Percentiles rank a stretch among this genome's conserved stretches.
These are phyloP conservation scores for Polypedilum vanderplanki DNA, from an alignment of 1,140 invertebrate genomes.

Conservation along the genomic window DNA sequence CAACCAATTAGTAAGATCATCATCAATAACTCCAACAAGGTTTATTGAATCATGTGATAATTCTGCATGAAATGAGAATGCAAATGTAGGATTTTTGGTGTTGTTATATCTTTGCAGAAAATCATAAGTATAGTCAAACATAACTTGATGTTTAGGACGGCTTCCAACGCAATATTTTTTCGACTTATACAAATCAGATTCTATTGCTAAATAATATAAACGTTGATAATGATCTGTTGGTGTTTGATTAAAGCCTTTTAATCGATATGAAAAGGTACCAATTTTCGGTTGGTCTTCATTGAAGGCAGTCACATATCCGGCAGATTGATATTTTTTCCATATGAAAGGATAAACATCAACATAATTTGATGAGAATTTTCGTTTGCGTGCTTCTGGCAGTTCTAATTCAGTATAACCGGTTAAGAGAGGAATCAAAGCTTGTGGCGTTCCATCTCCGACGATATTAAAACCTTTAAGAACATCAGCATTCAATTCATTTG, in stretches of 20 bases:
- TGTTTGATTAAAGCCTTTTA: slow-evolving; percentile 75
- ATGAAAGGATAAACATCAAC: slow-evolving; percentile 78
- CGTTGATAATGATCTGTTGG: slow-evolving; percentile 90
- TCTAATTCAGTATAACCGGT: slow-evolving; percentile 85
- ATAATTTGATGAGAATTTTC: slow-evolving; percentile 52
- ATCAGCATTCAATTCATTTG: slow-evolving; percentile 56
- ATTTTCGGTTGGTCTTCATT: slow-evolving; percentile 78
- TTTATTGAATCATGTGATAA: slow-evolving; percentile 84
- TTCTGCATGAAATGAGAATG: slow-evolving; percentile 81
- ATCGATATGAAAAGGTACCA: slow-evolving; percentile 84
- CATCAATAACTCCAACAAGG: slow-evolving; percentile 65
- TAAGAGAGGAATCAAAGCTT: slow-evolving; percentile 84
- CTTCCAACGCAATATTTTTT: slow-evolving; percentile 67
- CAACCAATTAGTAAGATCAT: slow-evolving; percentile 62
- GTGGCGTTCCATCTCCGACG: slow-evolving; percentile 89
- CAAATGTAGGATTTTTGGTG: slow-evolving; percentile 62
- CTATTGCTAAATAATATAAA: slow-evolving; percentile 61
- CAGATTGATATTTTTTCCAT: slow-evolving; percentile 65
- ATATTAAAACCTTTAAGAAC: slow-evolving; percentile 83
- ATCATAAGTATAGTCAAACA: slow-evolving; percentile 56
- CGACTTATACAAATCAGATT: slow-evolving; percentile 47
- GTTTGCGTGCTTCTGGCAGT: slow-evolving; percentile 75
- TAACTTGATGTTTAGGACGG: slow-evolving; percentile 64
- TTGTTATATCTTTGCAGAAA: slow-evolving; percentile 50
- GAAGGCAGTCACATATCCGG: slow-evolving; percentile 69